phyloP scores from a whole-genome alignment of 92 coral and sea anemone genomes.

The Plumapathes pennacea region DNA sequence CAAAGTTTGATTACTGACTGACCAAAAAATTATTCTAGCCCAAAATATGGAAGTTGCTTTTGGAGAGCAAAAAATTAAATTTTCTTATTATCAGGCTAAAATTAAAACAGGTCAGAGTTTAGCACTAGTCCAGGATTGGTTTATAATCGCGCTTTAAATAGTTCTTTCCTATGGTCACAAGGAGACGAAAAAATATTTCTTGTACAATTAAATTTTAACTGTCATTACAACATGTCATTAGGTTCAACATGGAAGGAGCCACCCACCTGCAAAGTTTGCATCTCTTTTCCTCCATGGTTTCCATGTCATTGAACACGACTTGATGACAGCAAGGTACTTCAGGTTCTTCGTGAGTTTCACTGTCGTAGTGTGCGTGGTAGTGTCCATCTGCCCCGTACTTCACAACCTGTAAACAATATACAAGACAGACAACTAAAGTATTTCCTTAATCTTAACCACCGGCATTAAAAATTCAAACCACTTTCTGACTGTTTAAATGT shows the following conservation, averaged over 20 bases:
- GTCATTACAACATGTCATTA: no score
- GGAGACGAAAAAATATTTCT: no score
- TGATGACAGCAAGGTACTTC: constrained; percentile 93
- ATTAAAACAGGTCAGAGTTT: no score
- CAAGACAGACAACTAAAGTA: not conserved
- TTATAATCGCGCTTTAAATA: no score
- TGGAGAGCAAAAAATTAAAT: no score
- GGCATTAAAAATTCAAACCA: not conserved
- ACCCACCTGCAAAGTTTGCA: constrained; percentile 95
- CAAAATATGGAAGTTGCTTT: no score
- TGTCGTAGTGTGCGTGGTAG: constrained; percentile 93
- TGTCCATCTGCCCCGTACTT: constrained; percentile 92
- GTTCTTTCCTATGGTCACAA: no score
- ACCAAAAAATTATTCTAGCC: no score
- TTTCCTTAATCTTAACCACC: not conserved
- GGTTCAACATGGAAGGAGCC: no score
- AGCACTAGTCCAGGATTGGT: no score
- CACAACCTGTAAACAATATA: constrained; percentile 65
- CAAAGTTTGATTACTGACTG: not conserved
- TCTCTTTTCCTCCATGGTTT: constrained; percentile 18
- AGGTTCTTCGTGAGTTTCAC: constrained; percentile 88
- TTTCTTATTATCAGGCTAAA: no score
- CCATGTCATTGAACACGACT: constrained; percentile 12
- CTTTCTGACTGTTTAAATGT: not conserved
- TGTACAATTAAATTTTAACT: no score